These are phyloP conservation scores for Rutpela maculata DNA, from an alignment of 2,888 invertebrate species.

Conservation along the genomic window DNA sequence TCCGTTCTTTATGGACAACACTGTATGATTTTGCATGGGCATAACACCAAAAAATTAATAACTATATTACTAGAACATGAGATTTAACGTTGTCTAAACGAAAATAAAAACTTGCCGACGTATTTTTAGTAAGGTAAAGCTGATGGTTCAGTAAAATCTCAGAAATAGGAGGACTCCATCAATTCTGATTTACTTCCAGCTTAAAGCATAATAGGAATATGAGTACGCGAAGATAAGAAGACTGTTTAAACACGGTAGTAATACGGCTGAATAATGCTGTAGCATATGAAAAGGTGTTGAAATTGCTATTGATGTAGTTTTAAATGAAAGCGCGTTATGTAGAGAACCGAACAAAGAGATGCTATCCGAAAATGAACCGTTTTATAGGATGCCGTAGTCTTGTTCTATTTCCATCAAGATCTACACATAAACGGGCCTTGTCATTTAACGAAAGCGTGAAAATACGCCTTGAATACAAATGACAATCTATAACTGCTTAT, in stretches of 20 bases:
- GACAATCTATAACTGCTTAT: constrained; percentile 50
- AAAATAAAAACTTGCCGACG: background rate
- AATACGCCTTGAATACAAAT: constrained; percentile 57
- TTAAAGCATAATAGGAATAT: constrained; percentile 31
- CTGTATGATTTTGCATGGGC: too few relatives aligned
- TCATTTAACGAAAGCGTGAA: constrained; percentile 56
- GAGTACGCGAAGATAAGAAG: constrained; percentile 45
- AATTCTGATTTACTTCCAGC: constrained; percentile 26
- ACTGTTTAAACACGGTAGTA: constrained; percentile 48
- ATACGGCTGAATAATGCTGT: constrained; percentile 47
- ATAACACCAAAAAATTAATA: too few relatives aligned
- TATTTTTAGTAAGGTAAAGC: background rate
- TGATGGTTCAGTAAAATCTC: background rate
- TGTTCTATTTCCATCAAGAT: constrained; percentile 59
- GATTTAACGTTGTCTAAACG: background rate
- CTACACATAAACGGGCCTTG: constrained; percentile 55
- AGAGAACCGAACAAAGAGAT: constrained; percentile 63
- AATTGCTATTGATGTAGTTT: constrained; percentile 67
- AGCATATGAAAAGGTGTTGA: constrained; percentile 66
- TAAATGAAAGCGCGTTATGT: constrained; percentile 64
- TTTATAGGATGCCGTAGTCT: constrained; percentile 57
- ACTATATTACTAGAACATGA: too few relatives aligned
- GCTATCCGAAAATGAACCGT: constrained; percentile 65
- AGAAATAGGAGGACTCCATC: constrained; percentile 15
- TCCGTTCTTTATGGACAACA: too few relatives aligned